Evolutionary conservation across 2,113 vertebrate species (phyloP), one percentile per base, ranked within the genome.

Genomic region (Ardeotis arabs): DNA sequence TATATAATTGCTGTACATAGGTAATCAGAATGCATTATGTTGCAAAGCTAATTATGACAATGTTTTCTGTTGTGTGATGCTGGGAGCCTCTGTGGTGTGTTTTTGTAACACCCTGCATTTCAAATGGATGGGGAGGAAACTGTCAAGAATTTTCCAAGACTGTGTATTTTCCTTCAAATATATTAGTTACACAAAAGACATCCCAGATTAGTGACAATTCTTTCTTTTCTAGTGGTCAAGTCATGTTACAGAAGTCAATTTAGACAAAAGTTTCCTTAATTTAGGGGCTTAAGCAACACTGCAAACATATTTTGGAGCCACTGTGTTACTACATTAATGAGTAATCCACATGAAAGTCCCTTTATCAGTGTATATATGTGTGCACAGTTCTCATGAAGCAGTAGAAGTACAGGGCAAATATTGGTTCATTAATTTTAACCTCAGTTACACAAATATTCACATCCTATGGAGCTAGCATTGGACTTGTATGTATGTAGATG

Each of bases 11-110:
- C 66, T 69, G 12, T 58, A 91, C 37, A 87, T 50, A 93, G 72
- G 91, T 87, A 97, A 97, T 97, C 97, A 98, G 93, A 79, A 91
- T 84, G 79, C 67, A 94, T 97, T 97, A 90, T 95, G 55, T 49
- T 91, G 87, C 85, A 90, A 90, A 87, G 88, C 89, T 93, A 95
- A 98, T 93, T 73, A 94, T 64, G 49, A 89, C 21, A 28, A 47
- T 87, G 80, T 66, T 90, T 93, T 75, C 35, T 83, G 62, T 45
- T 27, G 27, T 73, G 77, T 85, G 93, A 87, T 80, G 86, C 80
- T 95, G 84, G 28, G 86, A 91, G 66, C 66, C 67, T 56, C 35
- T 76, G 70, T 66, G 67, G 92, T 35, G 14, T 47, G 39, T 67
- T 94, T 90, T 53, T 50, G 12, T 58, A 69, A 63, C 16, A 72